phyloP scores from a whole-genome alignment of 2,797 vertebrate genomes.

The Brotula barbata region DNA sequence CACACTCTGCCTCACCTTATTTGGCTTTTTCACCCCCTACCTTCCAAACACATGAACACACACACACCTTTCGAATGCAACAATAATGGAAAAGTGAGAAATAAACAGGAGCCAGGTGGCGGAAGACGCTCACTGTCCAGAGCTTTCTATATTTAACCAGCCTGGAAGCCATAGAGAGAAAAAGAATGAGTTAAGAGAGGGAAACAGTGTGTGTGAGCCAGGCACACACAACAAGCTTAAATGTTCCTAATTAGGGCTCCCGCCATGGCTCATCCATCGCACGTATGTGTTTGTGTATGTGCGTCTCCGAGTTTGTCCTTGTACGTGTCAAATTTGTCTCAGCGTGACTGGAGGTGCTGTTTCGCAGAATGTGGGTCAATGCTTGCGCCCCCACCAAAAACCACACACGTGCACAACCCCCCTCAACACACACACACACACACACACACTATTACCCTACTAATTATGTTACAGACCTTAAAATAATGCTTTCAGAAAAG shows the following conservation, averaged over 20 bases:
- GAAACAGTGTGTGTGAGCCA: slow-evolving; percentile 31
- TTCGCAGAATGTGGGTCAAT: slow-evolving; percentile 48
- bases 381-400: slow-evolving; percentile 11
- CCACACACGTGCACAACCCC: background rate
- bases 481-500: too few relatives aligned
- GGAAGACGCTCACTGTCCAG: slow-evolving; percentile 12
- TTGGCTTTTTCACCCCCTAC: too few relatives aligned
- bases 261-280: slow-evolving; percentile 55
- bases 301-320: slow-evolving; percentile 50
- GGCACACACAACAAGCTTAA: slow-evolving; percentile 65
- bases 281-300: slow-evolving; percentile 12
- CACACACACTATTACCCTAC: slow-evolving; percentile 1
- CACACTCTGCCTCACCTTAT: too few relatives aligned
- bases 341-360: slow-evolving; percentile 47
- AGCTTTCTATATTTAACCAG: slow-evolving; percentile 53
- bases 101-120: slow-evolving; percentile 14
- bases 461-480: slow-evolving; percentile 13
- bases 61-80: slow-evolving; percentile 14
- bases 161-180: slow-evolving; percentile 25
- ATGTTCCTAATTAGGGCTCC: slow-evolving; percentile 62
- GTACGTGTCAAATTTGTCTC: slow-evolving; percentile 55
- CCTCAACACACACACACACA: background rate
- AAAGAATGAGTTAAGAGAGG: slow-evolving; percentile 38
- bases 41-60: slow-evolving; percentile 17
- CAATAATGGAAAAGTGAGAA: slow-evolving; percentile 28